Base-by-base conservation (phyloP, 92 coral and sea anemone genomes). In the Diadumene lineata region DNA sequence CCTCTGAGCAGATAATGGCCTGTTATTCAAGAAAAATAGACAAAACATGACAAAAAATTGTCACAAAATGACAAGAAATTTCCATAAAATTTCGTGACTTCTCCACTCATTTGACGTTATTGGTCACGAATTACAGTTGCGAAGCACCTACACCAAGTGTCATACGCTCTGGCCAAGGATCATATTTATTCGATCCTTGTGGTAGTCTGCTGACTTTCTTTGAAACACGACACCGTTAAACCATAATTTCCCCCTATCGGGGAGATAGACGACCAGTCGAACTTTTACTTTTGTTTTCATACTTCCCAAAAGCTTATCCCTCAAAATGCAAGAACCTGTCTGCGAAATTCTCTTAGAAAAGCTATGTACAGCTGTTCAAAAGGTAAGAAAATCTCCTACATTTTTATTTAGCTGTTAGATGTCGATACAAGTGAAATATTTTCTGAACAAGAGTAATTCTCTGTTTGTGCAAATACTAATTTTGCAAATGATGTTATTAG, bases 351-450 rank as follows among this genome's bases (percentile, higher is more conserved):
- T 91, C 2, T 83, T 73, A 11, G 84, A 80, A 56, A 78, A 77
- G 69, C 80, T 91, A 66, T 88, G 93, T 76, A 61, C 80, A 30
- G 97, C 93, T 18, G 93, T 91, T n/a, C 86, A 88, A 72, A 82
- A 91, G 97, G 97, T 91, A 43, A 38, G 48, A 38, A 38, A 13
- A 38, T 6, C 13, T 38, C 13, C 13, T 38, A n/a, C n/a, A 38
- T 38, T 38, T 38, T 4, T 38, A 6, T 38, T 38, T 4, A 38
- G 13, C 13, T 38, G 60, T 53, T 23, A 53, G 2, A 38, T 38
- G 48, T 38, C n/a, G 13, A 38, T 38, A 38, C 48, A 38, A 38
- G 13, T 13, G 7, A 38, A 38, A 38, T 38, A 13, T 13, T 38
- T 38, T 38, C 7, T 38, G 48, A 13, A 4, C 7, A 13, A 13